Base-by-base conservation (phyloP, 2,888 invertebrate species). In the Neuroscelio doddi region DNA sequence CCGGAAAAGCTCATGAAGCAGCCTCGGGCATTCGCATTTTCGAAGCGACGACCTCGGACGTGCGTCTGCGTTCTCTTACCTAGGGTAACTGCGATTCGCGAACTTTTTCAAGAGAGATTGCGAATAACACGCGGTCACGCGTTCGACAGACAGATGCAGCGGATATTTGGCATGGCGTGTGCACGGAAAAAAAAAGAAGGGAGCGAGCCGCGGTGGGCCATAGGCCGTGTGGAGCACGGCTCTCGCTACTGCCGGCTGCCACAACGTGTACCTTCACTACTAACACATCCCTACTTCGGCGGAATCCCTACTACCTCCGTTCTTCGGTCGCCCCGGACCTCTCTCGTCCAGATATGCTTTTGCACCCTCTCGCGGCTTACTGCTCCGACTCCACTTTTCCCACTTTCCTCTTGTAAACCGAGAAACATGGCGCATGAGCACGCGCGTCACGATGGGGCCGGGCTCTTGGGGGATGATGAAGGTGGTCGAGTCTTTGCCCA, bases 251-350 rank as follows among this genome's bases (percentile, higher is more conserved):
- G 80, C 79, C 81, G 81, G 81, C 80, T 78, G 78, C 69, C 77
- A 78, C 80, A 82, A 82, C 82, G 82, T 83, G 80, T 76, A 78
- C 77, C 81, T 74, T 73, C 73, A 75, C 80, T 80, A 82, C 82
- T 81, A 77, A 79, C 72, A 69, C 46, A 52, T 51, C 66, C 47
- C 56, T 55, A 62, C 72, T 63, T 51, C 62, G 52, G 34, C 57
- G 50, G 26, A 9, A n/a, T 36, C 58, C 45, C 64, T 41, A 38
- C 68, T 38, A 15, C 34, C 10, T 14, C 41, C 29, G 10, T 45
- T 58, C 42, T 49, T 41, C 17, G 3, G 32, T 34, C 56, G 56
- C 47, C 57, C 67, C 49, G 36, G 29, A 44, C 53, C 55, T 50
- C 53, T 50, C 39, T 26, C 42, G 52, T 56, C 51, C 46, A 47